Base-by-base conservation (phyloP, 2,888 invertebrate genomes). In the Cyclophora punctaria region DNA sequence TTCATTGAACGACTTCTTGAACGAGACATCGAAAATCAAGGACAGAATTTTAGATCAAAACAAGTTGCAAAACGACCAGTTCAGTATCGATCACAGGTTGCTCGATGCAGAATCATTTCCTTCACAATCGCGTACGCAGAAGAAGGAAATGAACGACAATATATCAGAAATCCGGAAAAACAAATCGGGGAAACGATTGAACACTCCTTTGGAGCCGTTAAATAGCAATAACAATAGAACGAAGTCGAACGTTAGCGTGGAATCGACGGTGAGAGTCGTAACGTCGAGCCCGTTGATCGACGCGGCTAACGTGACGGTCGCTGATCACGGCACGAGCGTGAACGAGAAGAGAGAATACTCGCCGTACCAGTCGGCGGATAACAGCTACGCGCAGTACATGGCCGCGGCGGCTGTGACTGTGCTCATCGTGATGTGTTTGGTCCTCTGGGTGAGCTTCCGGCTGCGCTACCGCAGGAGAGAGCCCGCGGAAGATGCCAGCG, bases 341-440 rank as follows among this genome's bases (percentile, higher is more conserved):
- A 83, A 78, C 62, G 78, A 80, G 34, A 83, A 74, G 67, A 73
- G 75, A 37, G 80, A 83, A 63, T 83, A 75, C 62, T 83, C 84
- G 34, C 79, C 80, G 47, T 86, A 80, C 58, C 78, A 79, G 58
- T 75, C 81, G 7, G 61, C 75, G 47, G 71, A 77, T 54, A 76
- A 68, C 44, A 75, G 65, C 58, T 83, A 79, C 56, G 80, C 76
- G 34, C 80, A 75, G 63, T 90, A 84, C 64, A 89, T 90, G 73
- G 92, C 88, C 49, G 91, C 83, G 5, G 89, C 90, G 69, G 80
- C 91, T 52, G 90, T 92, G 42, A 79, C 90, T 48, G 82, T 85
- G 37, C 85, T 90, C 46, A 90, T 91, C 45, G 75, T 90, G 7
- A 75, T 91, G 58, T 89, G 90, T 7, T 80, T 90, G 51, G 89